These are phyloP conservation scores for Spilosoma lubricipeda DNA, from an alignment of 2,888 invertebrate genomes.

Conservation along the genomic window DNA sequence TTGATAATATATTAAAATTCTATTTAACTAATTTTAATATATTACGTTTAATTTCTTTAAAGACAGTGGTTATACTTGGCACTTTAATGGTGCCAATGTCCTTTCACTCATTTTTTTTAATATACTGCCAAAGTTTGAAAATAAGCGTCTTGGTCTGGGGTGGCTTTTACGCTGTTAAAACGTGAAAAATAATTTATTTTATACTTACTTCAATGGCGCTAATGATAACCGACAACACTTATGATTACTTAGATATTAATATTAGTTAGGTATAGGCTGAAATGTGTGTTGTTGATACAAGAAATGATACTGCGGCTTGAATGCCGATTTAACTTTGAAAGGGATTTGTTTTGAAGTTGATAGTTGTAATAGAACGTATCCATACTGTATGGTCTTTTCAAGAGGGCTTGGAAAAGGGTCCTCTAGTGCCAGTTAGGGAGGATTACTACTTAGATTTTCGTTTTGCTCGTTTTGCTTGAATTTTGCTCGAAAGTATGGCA, in stretches of 20 bases:
- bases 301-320: not conserved
- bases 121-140: not conserved
- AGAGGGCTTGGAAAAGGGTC: too few relatives aligned
- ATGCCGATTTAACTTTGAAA: not conserved
- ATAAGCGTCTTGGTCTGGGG: not conserved
- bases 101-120: not conserved
- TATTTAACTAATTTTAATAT: not conserved
- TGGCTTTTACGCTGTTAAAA: not conserved
- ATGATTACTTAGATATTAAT: not conserved
- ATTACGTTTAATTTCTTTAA: not conserved
- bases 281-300: constrained; percentile 1
- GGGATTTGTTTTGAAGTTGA: too few relatives aligned
- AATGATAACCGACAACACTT: not conserved
- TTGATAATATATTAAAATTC: not conserved
- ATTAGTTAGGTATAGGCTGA: not conserved
- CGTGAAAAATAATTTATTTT: not conserved
- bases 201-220: not conserved
- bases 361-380: too few relatives aligned
- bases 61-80: not conserved
- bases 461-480: too few relatives aligned
- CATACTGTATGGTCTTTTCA: too few relatives aligned
- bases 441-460: too few relatives aligned
- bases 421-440: too few relatives aligned
- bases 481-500: too few relatives aligned
- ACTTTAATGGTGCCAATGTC: not conserved